Percentiles rank a stretch among this genome's conserved stretches.
phyloP scores from a whole-genome alignment of 2,888 invertebrate genomes.

The Ormyrus nitidulus region DNA sequence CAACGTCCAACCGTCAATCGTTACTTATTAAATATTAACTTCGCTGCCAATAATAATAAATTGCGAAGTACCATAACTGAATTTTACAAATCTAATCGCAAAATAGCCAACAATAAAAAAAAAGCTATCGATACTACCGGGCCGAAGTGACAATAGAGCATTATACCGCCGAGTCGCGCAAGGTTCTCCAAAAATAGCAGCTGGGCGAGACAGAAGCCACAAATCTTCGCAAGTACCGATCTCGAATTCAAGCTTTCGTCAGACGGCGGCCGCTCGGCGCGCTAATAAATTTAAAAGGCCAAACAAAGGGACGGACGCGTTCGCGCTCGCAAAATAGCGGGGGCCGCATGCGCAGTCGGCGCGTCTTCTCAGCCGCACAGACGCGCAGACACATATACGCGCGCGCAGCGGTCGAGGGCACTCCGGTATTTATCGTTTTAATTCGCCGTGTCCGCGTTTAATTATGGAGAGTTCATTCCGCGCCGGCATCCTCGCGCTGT shows the following conservation, averaged over 20 bases:
- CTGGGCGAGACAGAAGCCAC: not conserved
- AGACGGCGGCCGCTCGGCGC: constrained; percentile 23
- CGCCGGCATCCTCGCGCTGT: constrained; percentile 42
- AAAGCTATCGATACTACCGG: no score
- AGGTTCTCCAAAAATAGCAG: no score
- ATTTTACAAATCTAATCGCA: no score
- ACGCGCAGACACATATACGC: not conserved
- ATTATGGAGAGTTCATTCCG: constrained; percentile 73
- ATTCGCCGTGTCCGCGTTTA: constrained; percentile 71
- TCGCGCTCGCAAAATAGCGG: constrained; percentile 28
- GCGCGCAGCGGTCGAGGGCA: not conserved
- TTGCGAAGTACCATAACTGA: no score
- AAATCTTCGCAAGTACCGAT: constrained; percentile 1
- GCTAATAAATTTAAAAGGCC: constrained; percentile 38
- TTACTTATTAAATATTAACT: no score
- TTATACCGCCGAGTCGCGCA: no score
- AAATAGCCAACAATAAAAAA: no score
- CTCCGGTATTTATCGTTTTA: constrained; percentile 66
- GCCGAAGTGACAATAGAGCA: no score
- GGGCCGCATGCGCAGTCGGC: not conserved
- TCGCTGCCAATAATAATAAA: no score
- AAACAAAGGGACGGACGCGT: constrained; percentile 47
- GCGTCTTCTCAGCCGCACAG: constrained; percentile 7
- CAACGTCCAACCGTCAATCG: no score
- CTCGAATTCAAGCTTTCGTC: constrained; percentile 24